Evolutionary conservation across 35 echinoderm and acorn worm species (phyloP), one percentile per base, ranked within the genome.

Genomic region (Lytechinus pictus): DNA sequence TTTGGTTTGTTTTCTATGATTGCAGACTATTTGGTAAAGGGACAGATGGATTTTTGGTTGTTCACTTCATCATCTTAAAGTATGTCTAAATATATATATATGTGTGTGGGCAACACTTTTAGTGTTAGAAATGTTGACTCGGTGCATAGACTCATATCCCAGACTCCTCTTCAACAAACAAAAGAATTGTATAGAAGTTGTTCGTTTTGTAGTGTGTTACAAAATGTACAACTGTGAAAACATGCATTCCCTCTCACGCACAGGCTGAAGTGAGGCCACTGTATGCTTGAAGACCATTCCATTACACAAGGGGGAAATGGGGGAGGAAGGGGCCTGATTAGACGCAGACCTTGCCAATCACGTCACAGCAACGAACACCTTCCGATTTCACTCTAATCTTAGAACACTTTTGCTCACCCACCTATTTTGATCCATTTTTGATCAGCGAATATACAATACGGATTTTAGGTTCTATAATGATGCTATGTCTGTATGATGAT

Each of bases 221-320:
- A 24, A 79, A 57, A 24, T 16, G n/a, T 16, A n/a, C 66, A 24
- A 79, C 19, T 5, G 66, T 24, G 19, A 16, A 24, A 4, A 79
- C 19, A 79, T 14, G 19, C 16, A 19, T 44, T 44, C 33, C 33
- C 33, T 44, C 66, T 79, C 66, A 79, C 66, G 21, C 66, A n/a
- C 66, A 7, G 12, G 66, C 66, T 79, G 19, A 79, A 24, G 0
- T n/a, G 19, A 79, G 66, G 66, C 88, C 88, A 44, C 88, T 28
- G 1, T 12, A 33, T 27, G 29, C 14, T 44, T 52, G 28, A 14
- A 90, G 88, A 90, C 29, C 88, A 52, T 13, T 54, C 88, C 27
- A 90, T 90, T 90, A 90, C 88, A 90, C 28, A 90, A 90, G 88
- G 28, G 88, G 88, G 88, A 90, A 90, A 90, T 90, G 88, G 88